Percentiles rank a stretch among this genome's conserved stretches.
Evolutionary conservation across 1,140 invertebrate genomes (phyloP).

Genomic region (Zaprionus kolodkinae): DNA sequence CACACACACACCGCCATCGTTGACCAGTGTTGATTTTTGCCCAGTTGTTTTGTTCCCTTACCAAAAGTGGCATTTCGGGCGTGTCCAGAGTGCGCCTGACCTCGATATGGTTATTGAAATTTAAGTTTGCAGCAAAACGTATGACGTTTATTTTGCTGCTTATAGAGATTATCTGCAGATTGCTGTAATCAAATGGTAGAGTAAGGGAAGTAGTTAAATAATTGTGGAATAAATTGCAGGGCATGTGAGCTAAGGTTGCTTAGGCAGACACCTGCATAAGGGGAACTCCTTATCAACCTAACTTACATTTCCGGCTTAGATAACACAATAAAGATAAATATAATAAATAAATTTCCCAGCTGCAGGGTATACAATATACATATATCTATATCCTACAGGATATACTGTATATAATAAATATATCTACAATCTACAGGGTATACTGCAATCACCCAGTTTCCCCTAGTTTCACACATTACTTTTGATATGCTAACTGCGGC

Average conservation of each 20-base stretch:
- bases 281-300: too few relatives aligned
- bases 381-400: background rate
- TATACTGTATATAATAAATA: too few relatives aligned
- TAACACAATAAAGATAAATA: background rate
- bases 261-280: too few relatives aligned
- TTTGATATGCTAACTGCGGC: background rate
- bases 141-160: background rate
- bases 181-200: background rate
- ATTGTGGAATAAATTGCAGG: background rate
- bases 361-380: background rate
- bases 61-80: background rate
- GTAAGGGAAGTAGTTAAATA: background rate
- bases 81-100: background rate
- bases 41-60: constrained; percentile 28
- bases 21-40: constrained; percentile 42
- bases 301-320: background rate
- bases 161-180: background rate
- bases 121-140: background rate
- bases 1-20: background rate
- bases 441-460: background rate
- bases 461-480: background rate
- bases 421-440: background rate
- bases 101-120: background rate
- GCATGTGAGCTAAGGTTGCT: too few relatives aligned
- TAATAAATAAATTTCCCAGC: background rate